A percentile compares a stretch with the other conserved stretches of the same genome.
Conservation (phyloP, 2,113 vertebrate species). For the Psilopsiagon aymara region DNA sequence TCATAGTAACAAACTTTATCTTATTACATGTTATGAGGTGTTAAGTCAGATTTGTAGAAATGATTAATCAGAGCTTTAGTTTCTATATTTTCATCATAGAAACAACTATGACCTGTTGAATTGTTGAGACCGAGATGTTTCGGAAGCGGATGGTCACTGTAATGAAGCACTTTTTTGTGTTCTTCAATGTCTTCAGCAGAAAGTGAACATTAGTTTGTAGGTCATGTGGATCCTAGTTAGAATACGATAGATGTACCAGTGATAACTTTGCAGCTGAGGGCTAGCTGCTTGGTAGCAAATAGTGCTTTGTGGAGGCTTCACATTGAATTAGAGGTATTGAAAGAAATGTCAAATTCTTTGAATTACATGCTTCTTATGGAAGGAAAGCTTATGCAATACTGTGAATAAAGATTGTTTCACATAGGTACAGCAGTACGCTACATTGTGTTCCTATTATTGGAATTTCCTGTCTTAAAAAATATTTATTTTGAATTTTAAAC, state of each 20-base stretch:
- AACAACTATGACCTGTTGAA: neutral
- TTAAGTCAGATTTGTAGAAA: neutral
- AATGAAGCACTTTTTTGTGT: neutral
- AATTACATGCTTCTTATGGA: neutral
- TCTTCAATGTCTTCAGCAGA: neutral
- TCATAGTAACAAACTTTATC: neutral
- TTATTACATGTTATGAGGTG: neutral
- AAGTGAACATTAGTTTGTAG: neutral
- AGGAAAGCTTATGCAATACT: neutral
- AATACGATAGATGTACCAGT: neutral
- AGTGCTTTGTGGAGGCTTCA: neutral
- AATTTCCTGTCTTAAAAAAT: neutral
- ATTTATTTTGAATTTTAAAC: neutral
- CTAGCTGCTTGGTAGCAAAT: neutral
- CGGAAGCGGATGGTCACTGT: fast-evolving
- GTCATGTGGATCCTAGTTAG: neutral
- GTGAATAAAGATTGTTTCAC: neutral
- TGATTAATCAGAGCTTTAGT: neutral
- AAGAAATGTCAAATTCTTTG: neutral
- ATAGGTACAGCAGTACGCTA: neutral
- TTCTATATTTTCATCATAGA: neutral
- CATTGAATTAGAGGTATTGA: neutral
- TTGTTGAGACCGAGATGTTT: neutral
- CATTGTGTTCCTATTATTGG: neutral
- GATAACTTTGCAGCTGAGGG: neutral